Percentiles rank a stretch among this genome's conserved stretches.
phyloP scores from a whole-genome alignment of 23 tunicate genomes.

The Styela clava region DNA sequence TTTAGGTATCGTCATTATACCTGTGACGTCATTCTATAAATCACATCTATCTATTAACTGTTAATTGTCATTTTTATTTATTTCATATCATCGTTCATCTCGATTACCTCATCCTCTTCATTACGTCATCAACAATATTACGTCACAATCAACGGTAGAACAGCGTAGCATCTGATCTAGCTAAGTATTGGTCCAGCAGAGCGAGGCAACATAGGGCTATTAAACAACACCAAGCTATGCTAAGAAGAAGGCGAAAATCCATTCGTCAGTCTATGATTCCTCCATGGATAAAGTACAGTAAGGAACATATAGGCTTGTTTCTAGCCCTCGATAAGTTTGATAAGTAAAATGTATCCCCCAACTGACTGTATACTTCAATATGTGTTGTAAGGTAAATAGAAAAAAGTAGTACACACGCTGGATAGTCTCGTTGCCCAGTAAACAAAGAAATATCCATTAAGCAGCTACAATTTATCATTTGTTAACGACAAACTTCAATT shows the following conservation, averaged over 20 bases:
- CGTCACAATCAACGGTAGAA: constrained; percentile 23
- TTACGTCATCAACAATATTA: not conserved
- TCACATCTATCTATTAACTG: not conserved
- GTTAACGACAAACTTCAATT: too few relatives aligned
- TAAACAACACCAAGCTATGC: constrained; percentile 29
- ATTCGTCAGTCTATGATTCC: constrained; percentile 25
- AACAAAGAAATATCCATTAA: too few relatives aligned
- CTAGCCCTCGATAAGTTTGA: too few relatives aligned
- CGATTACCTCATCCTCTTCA: not conserved
- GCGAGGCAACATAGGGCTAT: constrained; percentile 51
- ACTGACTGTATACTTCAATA: too few relatives aligned
- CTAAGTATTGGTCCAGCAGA: constrained; percentile 60
- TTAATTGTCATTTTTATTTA: not conserved
- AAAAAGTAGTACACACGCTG: too few relatives aligned
- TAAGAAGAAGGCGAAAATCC: not conserved
- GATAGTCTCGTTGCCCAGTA: too few relatives aligned
- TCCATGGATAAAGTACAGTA: constrained; percentile 69
- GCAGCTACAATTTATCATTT: too few relatives aligned
- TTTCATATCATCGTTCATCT: constrained; percentile 3
- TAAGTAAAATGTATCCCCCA: too few relatives aligned
- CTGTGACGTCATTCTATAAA: constrained; percentile 16
- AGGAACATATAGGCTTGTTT: not conserved
- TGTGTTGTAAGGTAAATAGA: too few relatives aligned
- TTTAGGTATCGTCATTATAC: not conserved
- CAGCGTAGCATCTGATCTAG: constrained; percentile 63